Base-by-base conservation (phyloP, 2,888 invertebrate species). In the Acrocyrtus sp. region DNA sequence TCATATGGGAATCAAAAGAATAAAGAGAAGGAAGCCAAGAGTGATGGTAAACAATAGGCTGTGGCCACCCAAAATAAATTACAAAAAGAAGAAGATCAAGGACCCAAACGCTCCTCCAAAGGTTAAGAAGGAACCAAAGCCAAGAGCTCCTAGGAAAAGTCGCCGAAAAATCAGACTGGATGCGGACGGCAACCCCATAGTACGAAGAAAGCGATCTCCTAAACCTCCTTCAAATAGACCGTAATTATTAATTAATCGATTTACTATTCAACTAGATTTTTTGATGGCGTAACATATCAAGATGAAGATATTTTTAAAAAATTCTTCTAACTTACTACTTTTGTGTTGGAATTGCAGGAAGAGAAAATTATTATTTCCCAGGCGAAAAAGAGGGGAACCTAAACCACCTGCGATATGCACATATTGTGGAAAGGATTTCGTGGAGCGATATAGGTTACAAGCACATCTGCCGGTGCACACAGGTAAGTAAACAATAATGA, bases 1-100 rank as follows among this genome's bases (percentile, higher is more conserved):
- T n/a, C 63, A 70, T 34, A 43, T 57, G 51, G 68, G 68, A n/a
- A 51, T 68, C 3, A 51, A 43, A 24, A 58, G 68, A 45, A 17
- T 24, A 12, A 58, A 19, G 19, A 26, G 53, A 29, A 2, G 4
- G 19, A 57, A 29, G 15, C 19, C n/a, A n/a, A n/a, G n/a, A n/a
- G n/a, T n/a, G n/a, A n/a, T n/a, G n/a, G n/a, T n/a, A n/a, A n/a
- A n/a, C n/a, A n/a, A n/a, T n/a, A n/a, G n/a, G n/a, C n/a, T n/a
- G n/a, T n/a, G n/a, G n/a, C n/a, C n/a, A n/a, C n/a, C n/a, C n/a
- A n/a, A n/a, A n/a, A n/a, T n/a, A n/a, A n/a, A n/a, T n/a, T n/a
- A n/a, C 17, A 41, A 41, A n/a, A 56, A 56, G 24, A 54, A 53
- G 21, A 70, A 63, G 19, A 21, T 27, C 5, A 61, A 51, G 12